Conservation (phyloP, 1,140 invertebrate genomes). For the Ceratosolen fusciceps region DNA sequence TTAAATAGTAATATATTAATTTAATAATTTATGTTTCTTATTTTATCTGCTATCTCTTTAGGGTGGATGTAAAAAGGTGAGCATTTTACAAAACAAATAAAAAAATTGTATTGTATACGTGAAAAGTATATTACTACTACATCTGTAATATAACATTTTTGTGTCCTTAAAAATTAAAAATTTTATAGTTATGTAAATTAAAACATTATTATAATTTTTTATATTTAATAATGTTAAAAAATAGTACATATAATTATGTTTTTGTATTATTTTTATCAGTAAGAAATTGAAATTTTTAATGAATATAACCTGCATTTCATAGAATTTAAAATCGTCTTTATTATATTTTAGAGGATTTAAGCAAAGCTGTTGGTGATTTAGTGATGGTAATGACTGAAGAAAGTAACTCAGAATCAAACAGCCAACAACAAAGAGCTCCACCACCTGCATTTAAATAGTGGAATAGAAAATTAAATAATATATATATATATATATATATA, state of each 20-base stretch:
- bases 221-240: too few relatives aligned
- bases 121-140: too few relatives aligned
- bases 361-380: slow-evolving; percentile 86
- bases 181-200: too few relatives aligned
- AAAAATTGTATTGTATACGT: too few relatives aligned
- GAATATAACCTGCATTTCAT: too few relatives aligned
- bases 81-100: slow-evolving; percentile 26
- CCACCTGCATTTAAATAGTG: slow-evolving; percentile 68
- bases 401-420: slow-evolving; percentile 67
- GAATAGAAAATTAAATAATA: slow-evolving; percentile 51
- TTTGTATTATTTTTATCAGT: too few relatives aligned
- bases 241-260: too few relatives aligned
- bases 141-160: too few relatives aligned
- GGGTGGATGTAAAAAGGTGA: slow-evolving; percentile 54
- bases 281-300: too few relatives aligned
- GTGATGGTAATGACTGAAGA: slow-evolving; percentile 91
- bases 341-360: slow-evolving; percentile 79
- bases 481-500: slow-evolving; percentile 35
- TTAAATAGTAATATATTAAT: too few relatives aligned
- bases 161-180: too few relatives aligned
- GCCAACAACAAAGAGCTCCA: slow-evolving; percentile 59
- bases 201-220: too few relatives aligned
- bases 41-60: slow-evolving; percentile 40
- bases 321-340: background rate
- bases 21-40: slow-evolving; percentile 32